Base-by-base conservation (phyloP, 2,113 vertebrate genomes). In the Semnornis frantzii region DNA sequence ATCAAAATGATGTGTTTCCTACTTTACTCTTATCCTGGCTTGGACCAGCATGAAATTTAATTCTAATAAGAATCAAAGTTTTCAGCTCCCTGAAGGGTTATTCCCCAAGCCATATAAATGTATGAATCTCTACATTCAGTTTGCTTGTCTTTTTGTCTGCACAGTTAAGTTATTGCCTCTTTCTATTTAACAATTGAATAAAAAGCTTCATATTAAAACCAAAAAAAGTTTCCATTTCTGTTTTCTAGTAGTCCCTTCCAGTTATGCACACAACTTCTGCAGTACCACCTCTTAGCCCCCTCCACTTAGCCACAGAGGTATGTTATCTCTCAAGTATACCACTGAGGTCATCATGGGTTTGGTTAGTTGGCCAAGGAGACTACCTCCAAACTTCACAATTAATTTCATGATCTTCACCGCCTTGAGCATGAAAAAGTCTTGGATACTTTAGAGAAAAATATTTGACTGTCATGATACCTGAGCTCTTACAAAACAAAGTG, bases 101-200 rank as follows among this genome's bases (percentile, higher is more conserved):
- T 74, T 84, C 19, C 34, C 87, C 87, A 91, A 91, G 85, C 77
- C 89, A 55, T 74, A 68, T 5, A 55, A 77, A 78, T 58, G 48
- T 94, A 94, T 37, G 76, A 92, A 78, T 83, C 76, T 72, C 25
- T 72, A 62, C 39, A 55, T 54, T 30, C 8, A 1, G 7, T 2
- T 1, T 68, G n/a, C 15, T 90, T 21, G 33, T 80, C 58, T 50
- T 87, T 71, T 92, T 54, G 66, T 70, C 90, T 90, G 70, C 65
- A 93, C 85, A 69, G 11, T 96, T 96, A 96, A 96, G 90, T 96
- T 96, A 96, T 96, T 96, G 27, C 58, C 66, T 92, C 94, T 82
- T 93, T 78, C 84, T 93, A 96, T 96, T 96, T 96, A 96, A 96
- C 52, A 95, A 81, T 13, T 92, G 34, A 96, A 96, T 96, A 90